phyloP scores from a whole-genome alignment of 2,113 vertebrate species.

The Chaetodon trifascialis region DNA sequence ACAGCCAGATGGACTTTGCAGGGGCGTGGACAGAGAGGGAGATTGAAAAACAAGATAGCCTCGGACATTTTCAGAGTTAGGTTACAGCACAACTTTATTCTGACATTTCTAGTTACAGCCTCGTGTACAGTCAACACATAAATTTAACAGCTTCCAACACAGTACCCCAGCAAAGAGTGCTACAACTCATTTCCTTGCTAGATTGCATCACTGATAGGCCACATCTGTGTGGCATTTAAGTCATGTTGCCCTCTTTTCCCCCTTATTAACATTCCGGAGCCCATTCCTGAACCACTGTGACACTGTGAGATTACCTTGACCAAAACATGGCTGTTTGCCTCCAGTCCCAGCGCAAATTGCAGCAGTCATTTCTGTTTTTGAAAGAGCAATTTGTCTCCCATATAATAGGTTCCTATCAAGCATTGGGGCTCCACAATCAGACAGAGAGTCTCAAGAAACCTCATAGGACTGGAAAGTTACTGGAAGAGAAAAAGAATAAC shows the following conservation, averaged over 20 bases:
- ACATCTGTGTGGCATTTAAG: constrained; percentile 78
- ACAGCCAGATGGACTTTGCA: constrained; percentile 77
- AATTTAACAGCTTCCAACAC: constrained; percentile 31
- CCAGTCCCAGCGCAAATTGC: constrained; percentile 43
- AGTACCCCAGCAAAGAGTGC: background rate
- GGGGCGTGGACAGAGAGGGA: constrained; percentile 63
- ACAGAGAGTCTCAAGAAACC: constrained; percentile 7
- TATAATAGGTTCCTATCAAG: constrained; percentile 39
- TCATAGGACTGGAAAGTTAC: constrained; percentile 32
- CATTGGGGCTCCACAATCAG: constrained; percentile 11
- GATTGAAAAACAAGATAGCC: constrained; percentile 76
- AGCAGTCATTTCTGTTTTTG: constrained; percentile 46
- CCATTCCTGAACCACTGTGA: constrained; percentile 61
- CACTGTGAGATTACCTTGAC: constrained; percentile 66
- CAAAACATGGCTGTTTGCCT: constrained; percentile 51
- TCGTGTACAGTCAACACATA: constrained; percentile 23
- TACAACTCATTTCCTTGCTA: constrained; percentile 57
- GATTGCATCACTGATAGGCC: constrained; percentile 58
- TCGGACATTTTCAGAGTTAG: constrained; percentile 56
- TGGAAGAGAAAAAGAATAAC: constrained; percentile 10
- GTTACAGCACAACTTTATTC: constrained; percentile 67
- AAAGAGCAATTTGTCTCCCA: constrained; percentile 48
- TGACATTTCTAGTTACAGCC: constrained; percentile 56
- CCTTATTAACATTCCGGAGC: constrained; percentile 76
- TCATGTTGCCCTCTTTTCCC: constrained; percentile 50